These are phyloP conservation scores for Lacanobia wlatinum DNA, from an alignment of 2,888 invertebrate genomes.

Conservation along the genomic window DNA sequence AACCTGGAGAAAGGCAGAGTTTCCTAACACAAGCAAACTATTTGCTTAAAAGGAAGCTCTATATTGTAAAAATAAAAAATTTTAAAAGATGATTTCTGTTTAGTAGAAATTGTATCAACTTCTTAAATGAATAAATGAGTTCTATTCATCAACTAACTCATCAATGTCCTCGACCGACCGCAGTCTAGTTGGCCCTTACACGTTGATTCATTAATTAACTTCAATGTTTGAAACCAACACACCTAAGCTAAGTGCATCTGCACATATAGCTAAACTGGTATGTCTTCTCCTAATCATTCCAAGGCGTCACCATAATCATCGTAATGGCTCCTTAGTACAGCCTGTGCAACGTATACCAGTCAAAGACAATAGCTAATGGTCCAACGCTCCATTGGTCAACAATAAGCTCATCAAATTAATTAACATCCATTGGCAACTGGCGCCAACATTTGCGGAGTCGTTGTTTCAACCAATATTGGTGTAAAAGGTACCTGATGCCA, in stretches of 20 bases:
- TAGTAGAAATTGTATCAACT: no score
- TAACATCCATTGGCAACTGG: neutral
- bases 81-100: no score
- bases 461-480: neutral
- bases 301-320: neutral
- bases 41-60: no score
- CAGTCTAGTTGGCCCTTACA: neutral
- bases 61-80: no score
- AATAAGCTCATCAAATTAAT: slow-evolving; percentile 14
- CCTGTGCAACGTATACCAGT: neutral
- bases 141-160: no score
- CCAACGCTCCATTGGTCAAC: neutral
- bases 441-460: neutral
- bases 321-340: neutral
- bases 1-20: no score
- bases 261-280: neutral
- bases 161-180: neutral
- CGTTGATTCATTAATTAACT: neutral
- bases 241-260: neutral
- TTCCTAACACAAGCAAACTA: no score
- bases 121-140: no score
- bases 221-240: neutral
- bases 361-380: neutral
- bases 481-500: neutral
- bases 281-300: neutral